These are phyloP conservation scores for Drosophila pandora DNA, from an alignment of 1,140 invertebrate species.

Conservation along the genomic window DNA sequence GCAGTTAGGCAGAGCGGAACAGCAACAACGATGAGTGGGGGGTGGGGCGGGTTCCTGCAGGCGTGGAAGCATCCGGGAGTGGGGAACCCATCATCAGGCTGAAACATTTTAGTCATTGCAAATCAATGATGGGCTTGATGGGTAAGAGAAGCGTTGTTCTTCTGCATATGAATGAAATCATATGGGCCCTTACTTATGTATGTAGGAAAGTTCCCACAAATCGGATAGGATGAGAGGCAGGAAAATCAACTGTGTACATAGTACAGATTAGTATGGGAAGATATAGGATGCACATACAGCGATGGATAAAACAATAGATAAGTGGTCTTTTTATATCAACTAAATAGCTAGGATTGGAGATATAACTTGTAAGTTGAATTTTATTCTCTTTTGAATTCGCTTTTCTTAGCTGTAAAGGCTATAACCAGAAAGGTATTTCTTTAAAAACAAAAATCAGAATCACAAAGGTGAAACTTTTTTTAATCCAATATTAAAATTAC, in stretches of 20 bases:
- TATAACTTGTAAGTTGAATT: too few species aligned
- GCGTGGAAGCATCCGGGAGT: not conserved
- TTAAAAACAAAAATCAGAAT: too few species aligned
- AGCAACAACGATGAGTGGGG: constrained; percentile 55
- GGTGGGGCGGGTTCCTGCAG: not conserved
- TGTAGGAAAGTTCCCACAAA: constrained; percentile 7
- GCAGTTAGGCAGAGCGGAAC: constrained; percentile 73
- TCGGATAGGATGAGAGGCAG: constrained; percentile 45
- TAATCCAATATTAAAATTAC: too few species aligned
- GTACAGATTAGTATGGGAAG: constrained; percentile 67
- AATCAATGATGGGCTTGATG: constrained; percentile 64
- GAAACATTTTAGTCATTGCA: constrained; percentile 74
- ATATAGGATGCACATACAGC: constrained; percentile 35
- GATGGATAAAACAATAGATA: constrained; percentile 2
- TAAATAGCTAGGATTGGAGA: too few species aligned
- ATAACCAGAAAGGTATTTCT: too few species aligned
- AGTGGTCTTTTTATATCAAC: not conserved
- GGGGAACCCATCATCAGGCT: constrained; percentile 57
- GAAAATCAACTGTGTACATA: constrained; percentile 81
- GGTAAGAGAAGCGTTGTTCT: constrained; percentile 56
- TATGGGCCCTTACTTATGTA: constrained; percentile 54
- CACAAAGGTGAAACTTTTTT: too few species aligned
- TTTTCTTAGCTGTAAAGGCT: too few species aligned
- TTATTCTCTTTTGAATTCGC: too few species aligned
- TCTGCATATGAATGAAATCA: constrained; percentile 75